phyloP scores from a whole-genome alignment of 2,888 invertebrate species.

The Crocallis elinguaria region DNA sequence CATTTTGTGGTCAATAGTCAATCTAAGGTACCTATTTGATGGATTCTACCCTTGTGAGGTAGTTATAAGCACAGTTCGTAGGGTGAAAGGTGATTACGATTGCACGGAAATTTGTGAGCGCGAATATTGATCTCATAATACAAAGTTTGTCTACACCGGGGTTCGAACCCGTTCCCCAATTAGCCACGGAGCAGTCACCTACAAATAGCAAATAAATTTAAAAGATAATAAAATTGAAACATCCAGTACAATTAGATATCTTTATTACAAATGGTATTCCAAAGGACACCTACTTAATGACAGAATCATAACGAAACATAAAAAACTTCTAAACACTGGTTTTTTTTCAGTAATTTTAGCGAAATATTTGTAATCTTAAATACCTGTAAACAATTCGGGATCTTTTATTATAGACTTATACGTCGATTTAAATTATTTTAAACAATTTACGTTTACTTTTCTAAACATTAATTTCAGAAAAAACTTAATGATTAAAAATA shows the following conservation, averaged over 20 bases:
- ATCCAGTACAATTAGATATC: conserved; percentile 66
- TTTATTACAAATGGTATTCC: conserved; percentile 72
- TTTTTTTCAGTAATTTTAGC: background rate
- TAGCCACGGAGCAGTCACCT: no score
- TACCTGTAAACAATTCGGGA: conserved; percentile 31
- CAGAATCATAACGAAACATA: conserved; percentile 67
- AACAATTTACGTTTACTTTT: background rate
- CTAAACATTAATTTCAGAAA: background rate
- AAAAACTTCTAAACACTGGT: conserved; percentile 48
- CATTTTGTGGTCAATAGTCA: no score
- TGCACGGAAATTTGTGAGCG: no score
- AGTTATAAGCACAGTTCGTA: no score
- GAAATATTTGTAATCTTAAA: background rate
- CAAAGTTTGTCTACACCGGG: no score
- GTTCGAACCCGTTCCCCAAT: no score
- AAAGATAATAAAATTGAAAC: conserved; percentile 49
- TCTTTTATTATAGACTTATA: background rate
- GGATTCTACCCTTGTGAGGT: no score
- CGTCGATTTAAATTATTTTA: background rate
- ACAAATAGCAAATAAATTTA: no score
- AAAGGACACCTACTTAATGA: conserved; percentile 62
- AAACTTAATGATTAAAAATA: background rate
- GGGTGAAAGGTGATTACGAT: no score
- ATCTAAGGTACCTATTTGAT: no score
- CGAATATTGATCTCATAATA: no score